phyloP scores from a whole-genome alignment of 2,888 invertebrate species.

The Drosophila crucigera region DNA sequence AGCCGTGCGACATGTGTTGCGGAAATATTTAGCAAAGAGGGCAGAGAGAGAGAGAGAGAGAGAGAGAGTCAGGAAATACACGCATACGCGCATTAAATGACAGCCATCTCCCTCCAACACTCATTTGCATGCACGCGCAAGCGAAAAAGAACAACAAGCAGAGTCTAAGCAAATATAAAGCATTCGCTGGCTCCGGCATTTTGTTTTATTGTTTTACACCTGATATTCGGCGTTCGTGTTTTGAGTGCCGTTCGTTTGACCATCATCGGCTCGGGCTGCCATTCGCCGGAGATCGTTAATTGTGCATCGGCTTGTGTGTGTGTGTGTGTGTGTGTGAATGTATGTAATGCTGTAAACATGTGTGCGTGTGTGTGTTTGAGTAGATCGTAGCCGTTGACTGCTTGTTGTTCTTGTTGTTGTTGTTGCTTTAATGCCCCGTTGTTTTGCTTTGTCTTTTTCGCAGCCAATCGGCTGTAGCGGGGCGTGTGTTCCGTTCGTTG shows the following conservation, averaged over 20 bases:
- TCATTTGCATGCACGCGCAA: constrained; percentile 55
- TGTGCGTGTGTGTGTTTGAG: constrained; percentile 29
- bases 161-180: constrained; percentile 19
- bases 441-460: constrained; percentile 41
- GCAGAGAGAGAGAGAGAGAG: background rate
- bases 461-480: constrained; percentile 41
- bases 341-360: constrained; percentile 11
- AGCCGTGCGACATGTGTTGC: constrained; percentile 76
- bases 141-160: constrained; percentile 8
- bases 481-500: constrained; percentile 16
- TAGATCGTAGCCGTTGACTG: constrained; percentile 33
- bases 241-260: constrained; percentile 55
- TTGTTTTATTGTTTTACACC: constrained; percentile 69
- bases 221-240: constrained; percentile 41
- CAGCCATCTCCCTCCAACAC: constrained; percentile 37
- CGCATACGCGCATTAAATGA: constrained; percentile 5
- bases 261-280: constrained; percentile 66
- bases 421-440: constrained; percentile 18
- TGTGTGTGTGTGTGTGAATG: constrained; percentile 2
- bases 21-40: constrained; percentile 71
- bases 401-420: constrained; percentile 4
- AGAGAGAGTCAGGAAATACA: constrained; percentile 43
- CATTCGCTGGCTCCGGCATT: constrained; percentile 33
- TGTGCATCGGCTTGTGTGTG: constrained; percentile 19
- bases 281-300: constrained; percentile 72